Base-by-base conservation (phyloP, 64 coral and sea anemone species). In the Stylophora pistillata region DNA sequence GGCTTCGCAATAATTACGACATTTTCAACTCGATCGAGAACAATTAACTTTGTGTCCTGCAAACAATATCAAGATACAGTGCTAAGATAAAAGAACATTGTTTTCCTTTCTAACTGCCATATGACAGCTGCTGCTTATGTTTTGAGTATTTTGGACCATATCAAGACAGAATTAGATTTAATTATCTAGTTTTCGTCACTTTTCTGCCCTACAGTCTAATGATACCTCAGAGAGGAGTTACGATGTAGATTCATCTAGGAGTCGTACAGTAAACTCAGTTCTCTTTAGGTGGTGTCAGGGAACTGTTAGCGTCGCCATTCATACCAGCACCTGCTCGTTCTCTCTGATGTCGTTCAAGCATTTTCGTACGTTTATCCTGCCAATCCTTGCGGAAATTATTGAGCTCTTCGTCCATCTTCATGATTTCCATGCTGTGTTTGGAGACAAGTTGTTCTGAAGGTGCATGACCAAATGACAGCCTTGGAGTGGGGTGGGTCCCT, bases 351-450 rank as follows among this genome's bases (percentile, higher is more conserved):
- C 80, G 80, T 61, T 69, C 32, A 15, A 84, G 16, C 80, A 84
- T 70, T 26, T 20, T 31, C 52, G 18, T 15, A 26, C 31, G 62
- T 23, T 62, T 84, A 71, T 78, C 74, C 60, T 92, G 56, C 90
- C 90, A 92, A 27, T 55, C 29, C 13, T 55, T 33, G 3, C 85
- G 71, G 78, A 92, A 92, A 21, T 26, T 62, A 9, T 86, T 59
- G 61, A 92, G 64, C 11, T 92, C 72, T 33, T 85, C 56, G 21
- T 92, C 90, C 74, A 92, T 73, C 26, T 73, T 86, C 72, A 92
- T 77, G 11, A 92, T 56, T 64, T 92, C 82, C 90, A 92, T 92
- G 18, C 79, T 86, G 59, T 92, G 90, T 59, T 66, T 75, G 5
- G 73, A 68, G 25, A 92, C 20, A 4, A 92, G 82, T 23, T 92